Percentiles rank a stretch among this genome's conserved stretches.
Evolutionary conservation across 2,113 vertebrate species (phyloP).

Genomic region (Atrichornis clamosus): DNA sequence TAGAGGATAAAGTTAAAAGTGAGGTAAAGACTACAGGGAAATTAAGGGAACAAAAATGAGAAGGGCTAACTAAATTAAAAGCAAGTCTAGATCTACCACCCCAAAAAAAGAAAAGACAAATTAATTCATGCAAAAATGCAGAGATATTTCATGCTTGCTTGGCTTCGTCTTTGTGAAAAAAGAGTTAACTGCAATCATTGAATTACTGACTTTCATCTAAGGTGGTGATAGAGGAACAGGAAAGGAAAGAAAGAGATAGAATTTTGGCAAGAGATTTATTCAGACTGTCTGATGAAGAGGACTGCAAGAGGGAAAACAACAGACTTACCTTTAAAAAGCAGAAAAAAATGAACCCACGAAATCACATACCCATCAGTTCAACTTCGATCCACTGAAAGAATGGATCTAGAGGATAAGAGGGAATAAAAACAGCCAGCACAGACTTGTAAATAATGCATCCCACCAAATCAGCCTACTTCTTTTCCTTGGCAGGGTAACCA

Average conservation of each 20-base stretch:
- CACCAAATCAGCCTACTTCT: background rate
- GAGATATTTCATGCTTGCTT: background rate
- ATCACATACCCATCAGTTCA: background rate
- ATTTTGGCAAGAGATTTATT: background rate
- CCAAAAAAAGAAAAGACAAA: background rate
- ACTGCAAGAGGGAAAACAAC: background rate
- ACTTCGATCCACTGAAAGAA: background rate
- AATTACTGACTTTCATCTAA: background rate
- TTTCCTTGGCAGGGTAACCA: background rate
- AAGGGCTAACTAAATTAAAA: background rate
- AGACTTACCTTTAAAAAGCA: background rate
- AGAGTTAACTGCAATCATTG: background rate
- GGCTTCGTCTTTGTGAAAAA: background rate
- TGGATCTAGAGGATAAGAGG: background rate
- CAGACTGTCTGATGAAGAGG: background rate
- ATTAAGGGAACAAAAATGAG: background rate
- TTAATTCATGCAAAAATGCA: background rate
- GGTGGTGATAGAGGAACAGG: background rate
- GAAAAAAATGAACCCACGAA: background rate
- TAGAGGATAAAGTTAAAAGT: background rate
- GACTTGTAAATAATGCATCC: background rate
- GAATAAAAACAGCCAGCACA: background rate
- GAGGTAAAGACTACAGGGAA: background rate
- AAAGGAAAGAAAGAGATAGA: background rate
- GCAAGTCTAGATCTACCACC: background rate